phyloP scores from a whole-genome alignment of 2,113 vertebrate species.

The Ahaetulla prasina region DNA sequence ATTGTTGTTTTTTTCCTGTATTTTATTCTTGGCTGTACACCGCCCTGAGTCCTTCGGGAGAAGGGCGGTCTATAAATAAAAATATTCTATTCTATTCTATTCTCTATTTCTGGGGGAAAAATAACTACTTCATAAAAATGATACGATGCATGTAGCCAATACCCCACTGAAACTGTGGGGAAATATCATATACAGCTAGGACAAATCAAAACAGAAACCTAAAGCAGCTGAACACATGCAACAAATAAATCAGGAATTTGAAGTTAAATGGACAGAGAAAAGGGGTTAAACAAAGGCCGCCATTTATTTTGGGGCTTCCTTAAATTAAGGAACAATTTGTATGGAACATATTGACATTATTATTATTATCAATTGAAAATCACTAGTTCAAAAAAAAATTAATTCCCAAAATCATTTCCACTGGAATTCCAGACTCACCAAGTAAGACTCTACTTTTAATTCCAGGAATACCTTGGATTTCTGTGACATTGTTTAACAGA shows the following conservation, averaged over 20 bases:
- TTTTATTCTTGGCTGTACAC: no score
- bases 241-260: background rate
- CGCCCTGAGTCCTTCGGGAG: no score
- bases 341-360: background rate
- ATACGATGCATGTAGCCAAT: background rate
- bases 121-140: background rate
- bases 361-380: background rate
- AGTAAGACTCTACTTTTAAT: conserved; percentile 80
- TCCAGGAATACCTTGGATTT: conserved; percentile 89
- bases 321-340: background rate
- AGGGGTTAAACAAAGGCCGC: background rate
- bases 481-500: conserved; percentile 77
- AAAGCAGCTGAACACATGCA: background rate
- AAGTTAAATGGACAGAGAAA: background rate
- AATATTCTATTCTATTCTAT: no score
- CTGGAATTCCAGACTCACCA: conserved; percentile 64
- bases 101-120: background rate
- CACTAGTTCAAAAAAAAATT: background rate
- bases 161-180: background rate
- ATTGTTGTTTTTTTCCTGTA: no score
- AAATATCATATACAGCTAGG: background rate
- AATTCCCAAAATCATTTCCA: no score
- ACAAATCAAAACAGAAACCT: background rate
- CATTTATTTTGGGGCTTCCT: background rate
- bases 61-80: no score